Base-by-base conservation (phyloP, 2,888 invertebrate species). In the Lordiphosa fenestrarum region DNA sequence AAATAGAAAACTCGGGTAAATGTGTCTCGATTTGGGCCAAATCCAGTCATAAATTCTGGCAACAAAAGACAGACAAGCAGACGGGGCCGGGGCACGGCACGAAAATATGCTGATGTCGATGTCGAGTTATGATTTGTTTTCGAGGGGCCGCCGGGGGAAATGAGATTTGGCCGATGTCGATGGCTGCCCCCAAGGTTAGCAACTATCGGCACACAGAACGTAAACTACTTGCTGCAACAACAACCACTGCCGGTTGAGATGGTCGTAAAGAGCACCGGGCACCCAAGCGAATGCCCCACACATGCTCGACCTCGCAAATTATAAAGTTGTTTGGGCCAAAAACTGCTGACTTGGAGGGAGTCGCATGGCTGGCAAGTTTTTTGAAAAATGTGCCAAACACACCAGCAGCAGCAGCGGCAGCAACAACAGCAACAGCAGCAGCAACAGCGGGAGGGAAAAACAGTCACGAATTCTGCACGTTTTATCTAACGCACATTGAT, bases 101-200 rank as follows among this genome's bases (percentile, higher is more conserved):
- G 62, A 71, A 80, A 80, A 80, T 80, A 80, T 80, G 80, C 80
- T 80, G 85, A 80, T 84, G 85, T 75, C 80, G 73, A 73, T 80
- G 85, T 83, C 73, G 85, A 80, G 83, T 75, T 84, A 80, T 80
- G 80, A 80, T 80, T 80, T 80, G 80, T 80, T 84, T 84, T 82
- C 74, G 80, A 65, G 67, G 4, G 33, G 21, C 3, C 53, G 51
- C 42, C 41, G 70, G 36, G 63, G 64, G 64, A 74, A 70, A 82
- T 77, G 69, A 62, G 71, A 78, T 78, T 69, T 62, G 62, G 37
- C 59, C 58, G 56, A 55, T 66, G 62, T 50, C 52, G 56, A 55
- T 68, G 62, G 50, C 52, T 41, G 47, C 53, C 60, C 53, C 61
- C 69, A 58, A 53, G 71, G 69, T 74, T 63, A 47, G 56, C 42